Percentiles rank a stretch among this genome's conserved stretches.
Conservation (phyloP, 2,797 vertebrate species). For the Champsocephalus esox region DNA sequence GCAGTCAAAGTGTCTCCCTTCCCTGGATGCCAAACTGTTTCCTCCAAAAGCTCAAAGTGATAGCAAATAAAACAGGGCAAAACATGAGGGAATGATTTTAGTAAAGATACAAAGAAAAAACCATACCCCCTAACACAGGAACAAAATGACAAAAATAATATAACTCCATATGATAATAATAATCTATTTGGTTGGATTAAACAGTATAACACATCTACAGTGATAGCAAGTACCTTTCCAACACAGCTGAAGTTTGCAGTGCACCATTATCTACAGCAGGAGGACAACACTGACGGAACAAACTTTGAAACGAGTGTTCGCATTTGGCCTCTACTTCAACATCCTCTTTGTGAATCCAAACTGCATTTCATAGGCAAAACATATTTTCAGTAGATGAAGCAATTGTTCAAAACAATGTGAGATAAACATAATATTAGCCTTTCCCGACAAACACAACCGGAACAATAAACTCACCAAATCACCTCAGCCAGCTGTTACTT, state of each 20-base stretch:
- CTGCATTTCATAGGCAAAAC: not conserved
- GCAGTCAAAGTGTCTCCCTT: slow-evolving; percentile 7
- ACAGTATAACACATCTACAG: not conserved
- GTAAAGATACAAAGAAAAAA: too few species aligned
- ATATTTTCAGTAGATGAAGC: not conserved
- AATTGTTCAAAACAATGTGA: not conserved
- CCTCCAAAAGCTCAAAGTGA: slow-evolving; percentile 21
- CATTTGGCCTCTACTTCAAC: not conserved
- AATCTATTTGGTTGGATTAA: too few species aligned
- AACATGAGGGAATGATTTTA: slow-evolving; percentile 1
- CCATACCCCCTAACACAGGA: too few species aligned
- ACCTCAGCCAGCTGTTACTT: slow-evolving; percentile 9
- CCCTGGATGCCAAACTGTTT: slow-evolving; percentile 16
- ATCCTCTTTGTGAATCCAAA: not conserved
- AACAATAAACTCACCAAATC: slow-evolving; percentile 12
- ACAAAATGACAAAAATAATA: not conserved
- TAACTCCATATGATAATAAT: too few species aligned
- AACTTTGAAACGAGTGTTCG: slow-evolving; percentile 53
- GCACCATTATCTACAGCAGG: slow-evolving; percentile 16
- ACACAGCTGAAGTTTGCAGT: slow-evolving; percentile 26
- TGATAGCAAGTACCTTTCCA: not conserved
- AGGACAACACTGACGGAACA: slow-evolving; percentile 49
- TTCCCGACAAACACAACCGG: not conserved
- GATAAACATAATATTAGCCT: not conserved
- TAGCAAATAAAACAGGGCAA: slow-evolving; percentile 2